phyloP scores from a whole-genome alignment of 2,888 invertebrate genomes.

The Microctonus aethiopoides region DNA sequence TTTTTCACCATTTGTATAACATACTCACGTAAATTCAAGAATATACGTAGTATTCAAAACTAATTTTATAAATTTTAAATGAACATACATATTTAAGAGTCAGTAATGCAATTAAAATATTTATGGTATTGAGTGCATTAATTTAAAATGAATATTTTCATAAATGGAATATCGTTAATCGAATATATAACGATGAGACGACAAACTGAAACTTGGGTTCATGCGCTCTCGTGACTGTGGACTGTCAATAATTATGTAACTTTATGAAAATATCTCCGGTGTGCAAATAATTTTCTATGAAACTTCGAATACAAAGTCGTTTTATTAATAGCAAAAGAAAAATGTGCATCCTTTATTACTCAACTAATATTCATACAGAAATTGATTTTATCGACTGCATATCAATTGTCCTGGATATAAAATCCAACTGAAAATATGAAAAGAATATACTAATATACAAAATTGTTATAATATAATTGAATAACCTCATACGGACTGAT shows the following conservation, averaged over 20 bases:
- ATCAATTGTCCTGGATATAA: too few relatives aligned
- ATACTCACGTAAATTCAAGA: too few relatives aligned
- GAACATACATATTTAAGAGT: too few relatives aligned
- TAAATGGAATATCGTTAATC: background rate
- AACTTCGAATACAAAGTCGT: too few relatives aligned
- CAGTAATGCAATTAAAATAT: too few relatives aligned
- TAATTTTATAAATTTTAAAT: too few relatives aligned
- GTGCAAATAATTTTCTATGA: background rate
- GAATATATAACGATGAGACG: background rate
- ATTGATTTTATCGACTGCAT: constrained; percentile 1
- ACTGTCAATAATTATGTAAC: constrained; percentile 45
- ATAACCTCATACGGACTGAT: background rate
- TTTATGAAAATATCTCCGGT: background rate
- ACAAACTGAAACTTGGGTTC: constrained; percentile 21
- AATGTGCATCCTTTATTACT: too few relatives aligned
- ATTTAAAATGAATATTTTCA: background rate
- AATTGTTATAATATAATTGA: too few relatives aligned
- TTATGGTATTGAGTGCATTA: too few relatives aligned
- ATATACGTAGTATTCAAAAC: too few relatives aligned
- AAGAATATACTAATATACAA: background rate
- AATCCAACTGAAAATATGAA: too few relatives aligned
- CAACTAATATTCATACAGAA: background rate
- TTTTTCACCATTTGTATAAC: background rate
- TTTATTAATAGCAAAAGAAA: too few relatives aligned
- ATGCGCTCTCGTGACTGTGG: constrained; percentile 41